Evolutionary conservation across 2,888 invertebrate species (phyloP).

Genomic region (Microctonus hyperodae): DNA sequence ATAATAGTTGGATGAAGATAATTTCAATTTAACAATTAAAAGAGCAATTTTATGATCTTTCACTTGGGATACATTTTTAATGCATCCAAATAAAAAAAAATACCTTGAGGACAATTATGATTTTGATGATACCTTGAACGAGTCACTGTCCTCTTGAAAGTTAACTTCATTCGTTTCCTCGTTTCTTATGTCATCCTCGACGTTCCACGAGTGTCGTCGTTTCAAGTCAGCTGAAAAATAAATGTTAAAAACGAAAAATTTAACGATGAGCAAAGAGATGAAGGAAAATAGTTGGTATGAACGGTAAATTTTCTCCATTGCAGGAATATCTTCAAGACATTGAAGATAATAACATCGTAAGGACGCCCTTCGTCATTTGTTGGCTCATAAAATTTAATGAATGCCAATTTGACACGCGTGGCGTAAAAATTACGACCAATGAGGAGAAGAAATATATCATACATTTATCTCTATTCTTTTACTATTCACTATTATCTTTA

Average conservation of each 20-base stretch:
- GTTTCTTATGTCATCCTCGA: slow-evolving; percentile 49
- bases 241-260: neutral
- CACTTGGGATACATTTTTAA: slow-evolving; percentile 47
- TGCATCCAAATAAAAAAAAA: slow-evolving; percentile 23
- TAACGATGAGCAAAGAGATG: too few relatives aligned
- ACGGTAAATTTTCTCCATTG: neutral
- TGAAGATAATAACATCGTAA: slow-evolving; percentile 22
- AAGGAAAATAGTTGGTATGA: neutral
- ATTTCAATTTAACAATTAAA: too few relatives aligned
- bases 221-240: slow-evolving; percentile 53
- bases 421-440: slow-evolving; percentile 29
- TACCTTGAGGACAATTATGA: slow-evolving; percentile 4
- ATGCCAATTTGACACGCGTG: slow-evolving; percentile 39
- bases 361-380: slow-evolving; percentile 3
- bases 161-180: slow-evolving; percentile 44
- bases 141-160: slow-evolving; percentile 45
- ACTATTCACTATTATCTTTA: neutral
- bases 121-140: slow-evolving; percentile 44
- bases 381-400: slow-evolving; percentile 40
- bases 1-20: too few relatives aligned
- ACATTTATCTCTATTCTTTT: neutral
- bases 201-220: slow-evolving; percentile 55
- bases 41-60: too few relatives aligned
- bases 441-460: neutral
- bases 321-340: neutral